Evolutionary conservation across 2,888 invertebrate species (phyloP).

Genomic region (Cataglyphis rosenhaueri): DNA sequence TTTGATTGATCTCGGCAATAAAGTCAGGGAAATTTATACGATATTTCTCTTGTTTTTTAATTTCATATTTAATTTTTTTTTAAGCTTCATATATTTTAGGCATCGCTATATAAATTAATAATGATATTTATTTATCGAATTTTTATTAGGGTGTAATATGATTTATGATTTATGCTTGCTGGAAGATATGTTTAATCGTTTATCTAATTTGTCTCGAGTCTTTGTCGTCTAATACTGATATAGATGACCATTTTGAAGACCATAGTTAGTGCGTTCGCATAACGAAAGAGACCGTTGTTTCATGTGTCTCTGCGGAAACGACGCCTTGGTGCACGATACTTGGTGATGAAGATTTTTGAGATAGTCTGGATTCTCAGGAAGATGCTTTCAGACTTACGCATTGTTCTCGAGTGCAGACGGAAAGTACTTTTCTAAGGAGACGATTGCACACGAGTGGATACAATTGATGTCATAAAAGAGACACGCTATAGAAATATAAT

Average conservation of each 20-base stretch:
- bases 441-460: conserved; percentile 7
- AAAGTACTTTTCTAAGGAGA: conserved; percentile 30
- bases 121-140: background rate
- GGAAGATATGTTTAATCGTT: background rate
- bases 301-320: conserved; percentile 49
- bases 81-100: background rate
- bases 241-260: background rate
- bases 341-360: conserved; percentile 64
- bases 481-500: background rate
- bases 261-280: background rate
- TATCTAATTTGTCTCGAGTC: background rate
- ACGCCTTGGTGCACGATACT: conserved; percentile 50
- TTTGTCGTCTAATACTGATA: background rate
- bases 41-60: background rate
- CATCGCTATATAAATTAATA: background rate
- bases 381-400: conserved; percentile 60
- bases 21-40: background rate
- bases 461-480: background rate
- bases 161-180: background rate
- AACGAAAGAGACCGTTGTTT: conserved; percentile 18
- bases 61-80: background rate
- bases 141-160: background rate
- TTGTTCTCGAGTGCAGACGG: conserved; percentile 56
- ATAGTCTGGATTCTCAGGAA: conserved; percentile 64
- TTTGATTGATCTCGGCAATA: conserved; percentile 22